Base-by-base conservation (phyloP, 2,888 invertebrate genomes). In the Clanis bilineata region DNA sequence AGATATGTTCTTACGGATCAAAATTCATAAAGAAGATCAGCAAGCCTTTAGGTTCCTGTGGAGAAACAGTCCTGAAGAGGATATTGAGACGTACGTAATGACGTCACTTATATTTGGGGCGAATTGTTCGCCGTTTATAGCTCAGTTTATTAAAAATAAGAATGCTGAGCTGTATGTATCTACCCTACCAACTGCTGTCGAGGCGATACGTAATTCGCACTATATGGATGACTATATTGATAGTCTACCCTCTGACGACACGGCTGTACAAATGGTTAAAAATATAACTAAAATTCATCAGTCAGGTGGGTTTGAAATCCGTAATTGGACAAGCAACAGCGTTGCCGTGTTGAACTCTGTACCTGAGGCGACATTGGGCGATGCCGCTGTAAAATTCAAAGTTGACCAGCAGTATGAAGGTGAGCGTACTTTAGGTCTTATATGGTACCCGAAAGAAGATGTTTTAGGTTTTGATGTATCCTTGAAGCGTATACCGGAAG, bases 371-470 rank as follows among this genome's bases (percentile, higher is more conserved):
- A 12, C 23, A 1, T 25, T 47, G 6, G 15, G 25, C 25, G 4
- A 65, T 6, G 66, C 70, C 0, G 68, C 41, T 5, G 41, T 71
- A 44, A 61, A 32, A 18, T 68, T 72, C 25, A 70, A 70, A 62
- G 36, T 56, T 3, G 68, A 41, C 1, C 59, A 66, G n/a, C 60
- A 62, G 32, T 3, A 61, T 32, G 58, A 47, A 21, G 60, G 62
- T 5, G 69, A 68, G 47, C 64, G 71, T 1, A 68, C 68, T 1
- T 60, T 74, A 2, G 72, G 71, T 1, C 21, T 72, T 0, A 64
- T 71, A 18, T 73, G 74, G 73, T 63, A 44, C 25, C 69, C 72
- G 0, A 39, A n/a, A 0, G 60, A 62, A 3, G 71, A 73, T 47
- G 22, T 18, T 4, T 54, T 74, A 6, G 63, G 66, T 0, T 72